phyloP scores from a whole-genome alignment of 2,113 vertebrate genomes.

The Psephotus haematonotus region DNA sequence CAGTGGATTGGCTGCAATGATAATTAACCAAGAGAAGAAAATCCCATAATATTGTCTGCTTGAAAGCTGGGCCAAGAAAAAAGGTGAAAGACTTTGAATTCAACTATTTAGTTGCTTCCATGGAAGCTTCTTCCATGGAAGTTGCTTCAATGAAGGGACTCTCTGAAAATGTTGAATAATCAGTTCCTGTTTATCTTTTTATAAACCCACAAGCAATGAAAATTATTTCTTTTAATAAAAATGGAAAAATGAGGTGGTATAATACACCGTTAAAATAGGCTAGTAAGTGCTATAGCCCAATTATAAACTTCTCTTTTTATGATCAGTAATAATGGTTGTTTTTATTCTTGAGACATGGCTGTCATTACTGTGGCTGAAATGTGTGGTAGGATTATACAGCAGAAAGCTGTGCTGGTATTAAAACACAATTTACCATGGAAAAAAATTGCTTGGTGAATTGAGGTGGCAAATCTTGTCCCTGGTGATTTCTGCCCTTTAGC shows the following conservation, averaged over 20 bases:
- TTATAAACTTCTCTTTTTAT: slow-evolving; percentile 6
- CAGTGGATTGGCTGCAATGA: not conserved
- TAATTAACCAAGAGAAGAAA: not conserved
- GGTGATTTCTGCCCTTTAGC: not conserved
- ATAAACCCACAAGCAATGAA: slow-evolving; percentile 20
- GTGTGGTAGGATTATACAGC: not conserved
- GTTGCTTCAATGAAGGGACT: not conserved
- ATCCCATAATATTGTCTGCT: not conserved
- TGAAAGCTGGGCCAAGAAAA: not conserved
- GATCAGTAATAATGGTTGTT: not conserved
- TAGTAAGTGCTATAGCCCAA: not conserved
- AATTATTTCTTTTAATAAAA: slow-evolving; percentile 60
- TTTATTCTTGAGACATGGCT: slow-evolving; percentile 26
- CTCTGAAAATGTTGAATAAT: slow-evolving; percentile 45
- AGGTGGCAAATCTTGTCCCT: not conserved
- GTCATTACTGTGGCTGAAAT: not conserved
- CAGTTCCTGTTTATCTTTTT: slow-evolving; percentile 36
- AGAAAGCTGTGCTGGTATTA: not conserved
- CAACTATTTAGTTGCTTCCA: slow-evolving; percentile 12
- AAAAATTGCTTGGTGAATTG: not conserved
- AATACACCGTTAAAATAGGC: not conserved
- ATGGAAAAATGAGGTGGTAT: not conserved
- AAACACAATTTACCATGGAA: not conserved
- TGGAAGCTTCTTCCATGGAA: not conserved
- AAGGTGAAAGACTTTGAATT: not conserved